Evolutionary conservation across 2,113 vertebrate species (phyloP).

Genomic region (Melanotaenia duboulayi): DNA sequence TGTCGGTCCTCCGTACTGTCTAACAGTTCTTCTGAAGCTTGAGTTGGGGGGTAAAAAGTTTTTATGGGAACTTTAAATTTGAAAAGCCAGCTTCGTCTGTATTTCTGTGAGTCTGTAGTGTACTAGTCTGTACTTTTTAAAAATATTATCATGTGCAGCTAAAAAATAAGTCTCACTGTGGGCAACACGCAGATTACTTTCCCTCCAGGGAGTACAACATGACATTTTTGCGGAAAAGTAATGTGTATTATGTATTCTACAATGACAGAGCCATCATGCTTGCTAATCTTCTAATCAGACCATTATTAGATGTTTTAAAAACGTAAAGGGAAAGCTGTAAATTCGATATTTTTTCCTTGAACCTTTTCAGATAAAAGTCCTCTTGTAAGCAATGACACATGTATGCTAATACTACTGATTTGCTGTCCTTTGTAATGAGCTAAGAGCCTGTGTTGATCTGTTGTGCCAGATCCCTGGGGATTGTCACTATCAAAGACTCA

Average conservation of each 20-base stretch:
- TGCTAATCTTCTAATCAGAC: neutral
- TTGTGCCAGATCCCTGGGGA: neutral
- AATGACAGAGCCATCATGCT: neutral
- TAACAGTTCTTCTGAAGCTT: too few species aligned
- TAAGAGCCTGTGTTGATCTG: neutral
- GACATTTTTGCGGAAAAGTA: neutral
- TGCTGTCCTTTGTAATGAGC: neutral
- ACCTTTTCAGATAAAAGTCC: neutral
- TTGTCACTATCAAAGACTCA: conserved; percentile 5
- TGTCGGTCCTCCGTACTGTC: too few species aligned
- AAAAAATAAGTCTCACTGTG: neutral
- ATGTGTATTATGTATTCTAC: neutral
- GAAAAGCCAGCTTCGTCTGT: too few species aligned
- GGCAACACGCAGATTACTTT: neutral
- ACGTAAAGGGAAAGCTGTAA: neutral
- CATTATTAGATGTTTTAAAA: neutral
- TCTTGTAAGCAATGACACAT: neutral
- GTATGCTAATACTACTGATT: neutral
- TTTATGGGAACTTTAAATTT: too few species aligned
- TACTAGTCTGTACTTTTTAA: too few species aligned
- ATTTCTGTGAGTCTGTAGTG: too few species aligned
- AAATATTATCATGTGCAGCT: neutral
- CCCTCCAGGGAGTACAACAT: too few species aligned
- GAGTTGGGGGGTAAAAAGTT: too few species aligned
- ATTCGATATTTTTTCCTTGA: neutral